Evolutionary conservation across 2,888 invertebrate species (phyloP).

Genomic region (Heliconius sara): DNA sequence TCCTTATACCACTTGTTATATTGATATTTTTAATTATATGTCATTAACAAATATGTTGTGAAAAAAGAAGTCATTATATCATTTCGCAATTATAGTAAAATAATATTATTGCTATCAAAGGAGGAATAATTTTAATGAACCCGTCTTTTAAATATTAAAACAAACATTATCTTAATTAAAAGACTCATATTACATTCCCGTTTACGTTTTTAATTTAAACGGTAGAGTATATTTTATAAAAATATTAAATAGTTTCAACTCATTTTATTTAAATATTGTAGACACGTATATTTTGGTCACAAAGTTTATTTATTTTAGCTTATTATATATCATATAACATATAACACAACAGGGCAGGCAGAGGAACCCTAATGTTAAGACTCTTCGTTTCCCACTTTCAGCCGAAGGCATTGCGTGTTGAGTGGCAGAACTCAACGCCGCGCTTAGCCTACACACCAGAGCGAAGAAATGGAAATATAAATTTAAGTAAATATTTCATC

Average conservation of each 20-base stretch:
- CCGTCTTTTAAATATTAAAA: constrained; percentile 1
- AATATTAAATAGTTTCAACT: neutral
- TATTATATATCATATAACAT: no score
- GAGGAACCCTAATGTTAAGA: no score
- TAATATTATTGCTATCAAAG: constrained; percentile 6
- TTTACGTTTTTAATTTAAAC: neutral
- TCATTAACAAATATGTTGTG: no score
- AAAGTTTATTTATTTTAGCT: neutral
- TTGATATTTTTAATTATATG: no score
- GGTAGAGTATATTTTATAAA: neutral
- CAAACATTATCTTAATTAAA: constrained; percentile 8
- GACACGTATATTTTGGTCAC: neutral
- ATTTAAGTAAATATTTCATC: no score
- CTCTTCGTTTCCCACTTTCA: no score
- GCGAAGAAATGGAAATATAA: no score
- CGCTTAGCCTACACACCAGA: no score
- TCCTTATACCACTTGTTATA: no score
- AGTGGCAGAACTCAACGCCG: no score
- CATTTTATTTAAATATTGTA: neutral
- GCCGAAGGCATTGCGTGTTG: no score
- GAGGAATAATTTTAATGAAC: constrained; percentile 24
- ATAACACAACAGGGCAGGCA: no score
- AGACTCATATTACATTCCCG: neutral
- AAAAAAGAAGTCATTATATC: neutral
- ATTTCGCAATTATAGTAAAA: neutral